Percentiles rank a stretch among this genome's conserved stretches.
Evolutionary conservation across 2,888 invertebrate species (phyloP).

Genomic region (Tachystola acroxantha): DNA sequence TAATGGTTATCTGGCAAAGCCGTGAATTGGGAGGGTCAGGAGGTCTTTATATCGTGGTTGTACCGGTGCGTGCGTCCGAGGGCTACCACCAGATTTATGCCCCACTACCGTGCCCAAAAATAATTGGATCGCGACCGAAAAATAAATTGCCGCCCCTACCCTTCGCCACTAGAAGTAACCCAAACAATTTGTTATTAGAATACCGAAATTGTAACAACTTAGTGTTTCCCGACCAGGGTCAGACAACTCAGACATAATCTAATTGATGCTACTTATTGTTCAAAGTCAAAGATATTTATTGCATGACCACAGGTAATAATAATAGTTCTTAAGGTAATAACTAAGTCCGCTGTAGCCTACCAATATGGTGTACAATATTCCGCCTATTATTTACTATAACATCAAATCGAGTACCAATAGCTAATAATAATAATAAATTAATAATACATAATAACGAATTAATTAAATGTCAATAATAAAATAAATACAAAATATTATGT

Average conservation of each 20-base stretch:
- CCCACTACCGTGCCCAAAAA: slow-evolving; percentile 67
- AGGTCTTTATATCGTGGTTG: slow-evolving; percentile 5
- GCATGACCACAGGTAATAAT: no score
- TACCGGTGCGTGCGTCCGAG: slow-evolving; percentile 37
- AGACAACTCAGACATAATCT: background rate
- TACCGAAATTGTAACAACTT: slow-evolving; percentile 29
- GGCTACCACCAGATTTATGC: slow-evolving; percentile 55
- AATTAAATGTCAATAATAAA: no score
- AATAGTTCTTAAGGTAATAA: no score
- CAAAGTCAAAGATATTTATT: no score
- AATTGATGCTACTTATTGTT: no score
- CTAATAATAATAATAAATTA: no score
- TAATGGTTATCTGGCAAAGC: slow-evolving; percentile 14
- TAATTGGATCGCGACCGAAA: slow-evolving; percentile 72
- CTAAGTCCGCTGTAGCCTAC: no score
- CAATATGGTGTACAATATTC: no score
- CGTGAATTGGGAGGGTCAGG: slow-evolving; percentile 17
- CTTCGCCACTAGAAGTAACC: slow-evolving; percentile 42
- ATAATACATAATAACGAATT: no score
- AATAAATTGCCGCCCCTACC: slow-evolving; percentile 58
- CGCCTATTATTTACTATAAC: no score
- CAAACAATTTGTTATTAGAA: slow-evolving; percentile 58
- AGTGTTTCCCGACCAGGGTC: background rate
- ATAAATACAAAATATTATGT: no score
- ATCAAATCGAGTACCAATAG: no score